Percentiles rank a stretch among this genome's conserved stretches.
phyloP scores from a whole-genome alignment of 2,888 invertebrate species.

The Amblyjoppa fuscipennis region DNA sequence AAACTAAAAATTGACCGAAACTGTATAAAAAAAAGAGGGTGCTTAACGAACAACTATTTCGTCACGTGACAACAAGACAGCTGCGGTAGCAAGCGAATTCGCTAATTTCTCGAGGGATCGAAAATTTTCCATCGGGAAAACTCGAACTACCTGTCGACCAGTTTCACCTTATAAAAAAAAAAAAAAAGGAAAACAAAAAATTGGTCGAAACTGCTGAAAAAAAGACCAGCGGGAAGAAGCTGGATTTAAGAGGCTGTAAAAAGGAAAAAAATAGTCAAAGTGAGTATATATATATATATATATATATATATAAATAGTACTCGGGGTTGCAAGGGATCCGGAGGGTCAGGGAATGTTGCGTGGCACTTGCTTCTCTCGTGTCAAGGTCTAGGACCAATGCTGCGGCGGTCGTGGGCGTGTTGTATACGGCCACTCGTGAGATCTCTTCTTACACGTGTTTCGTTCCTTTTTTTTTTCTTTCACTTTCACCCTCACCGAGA shows the following conservation, averaged over 20 bases:
- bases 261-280: constrained; percentile 38
- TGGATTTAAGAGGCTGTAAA: constrained; percentile 7
- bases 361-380: constrained; percentile 58
- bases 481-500: constrained; percentile 40
- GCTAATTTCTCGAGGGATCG: background rate
- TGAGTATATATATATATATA: constrained; percentile 16
- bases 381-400: constrained; percentile 61
- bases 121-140: background rate
- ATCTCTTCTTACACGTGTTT: constrained; percentile 58
- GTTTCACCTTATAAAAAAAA: background rate
- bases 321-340: constrained; percentile 45
- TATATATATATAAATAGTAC: background rate
- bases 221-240: constrained; percentile 42
- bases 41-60: background rate
- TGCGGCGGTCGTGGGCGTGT: constrained; percentile 24
- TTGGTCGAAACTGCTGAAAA: constrained; percentile 17
- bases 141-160: background rate
- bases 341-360: constrained; percentile 54
- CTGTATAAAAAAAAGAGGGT: background rate
- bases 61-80: background rate
- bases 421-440: constrained; percentile 24
- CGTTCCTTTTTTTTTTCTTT: constrained; percentile 2
- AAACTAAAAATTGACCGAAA: background rate
- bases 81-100: background rate
- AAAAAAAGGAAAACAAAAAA: background rate